Conservation (phyloP, 2,113 vertebrate genomes). For the Synchiropus splendidus region DNA sequence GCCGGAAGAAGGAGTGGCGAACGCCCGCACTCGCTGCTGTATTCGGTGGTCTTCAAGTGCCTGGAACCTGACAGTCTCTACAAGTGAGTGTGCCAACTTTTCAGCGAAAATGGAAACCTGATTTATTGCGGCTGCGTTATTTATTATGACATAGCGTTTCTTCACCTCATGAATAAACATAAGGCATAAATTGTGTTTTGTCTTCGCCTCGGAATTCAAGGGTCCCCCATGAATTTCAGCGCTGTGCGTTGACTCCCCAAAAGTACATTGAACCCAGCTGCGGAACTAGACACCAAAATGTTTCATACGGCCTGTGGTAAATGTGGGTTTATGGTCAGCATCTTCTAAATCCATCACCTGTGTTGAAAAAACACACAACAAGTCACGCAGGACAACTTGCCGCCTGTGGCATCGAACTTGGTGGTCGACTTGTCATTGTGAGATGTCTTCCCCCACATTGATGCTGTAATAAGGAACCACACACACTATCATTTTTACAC, state of each 20-base stretch:
- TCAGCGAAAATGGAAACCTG: slow-evolving; percentile 1
- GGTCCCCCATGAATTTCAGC: not conserved
- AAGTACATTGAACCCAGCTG: not conserved
- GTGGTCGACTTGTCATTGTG: no score
- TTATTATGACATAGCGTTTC: slow-evolving; percentile 1
- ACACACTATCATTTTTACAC: no score
- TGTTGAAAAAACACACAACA: no score
- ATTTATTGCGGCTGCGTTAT: slow-evolving; percentile 5
- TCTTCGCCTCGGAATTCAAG: not conserved
- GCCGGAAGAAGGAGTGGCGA: slow-evolving; percentile 82
- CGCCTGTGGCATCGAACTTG: no score
- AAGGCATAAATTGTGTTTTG: slow-evolving; percentile 7
- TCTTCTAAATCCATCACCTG: no score
- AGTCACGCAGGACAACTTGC: no score
- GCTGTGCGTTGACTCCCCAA: not conserved
- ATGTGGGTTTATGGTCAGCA: no score
- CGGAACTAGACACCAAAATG: no score
- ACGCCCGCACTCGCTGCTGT: slow-evolving; percentile 75
- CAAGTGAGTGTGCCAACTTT: slow-evolving; percentile 75
- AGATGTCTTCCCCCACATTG: no score
- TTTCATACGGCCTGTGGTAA: no score
- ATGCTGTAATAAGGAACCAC: no score
- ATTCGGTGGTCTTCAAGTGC: slow-evolving; percentile 97
- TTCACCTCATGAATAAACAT: slow-evolving; percentile 9
- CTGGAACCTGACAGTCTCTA: slow-evolving; percentile 96